These are phyloP conservation scores for Nymphalis c-album DNA, from an alignment of 2,888 invertebrate species.

Conservation along the genomic window DNA sequence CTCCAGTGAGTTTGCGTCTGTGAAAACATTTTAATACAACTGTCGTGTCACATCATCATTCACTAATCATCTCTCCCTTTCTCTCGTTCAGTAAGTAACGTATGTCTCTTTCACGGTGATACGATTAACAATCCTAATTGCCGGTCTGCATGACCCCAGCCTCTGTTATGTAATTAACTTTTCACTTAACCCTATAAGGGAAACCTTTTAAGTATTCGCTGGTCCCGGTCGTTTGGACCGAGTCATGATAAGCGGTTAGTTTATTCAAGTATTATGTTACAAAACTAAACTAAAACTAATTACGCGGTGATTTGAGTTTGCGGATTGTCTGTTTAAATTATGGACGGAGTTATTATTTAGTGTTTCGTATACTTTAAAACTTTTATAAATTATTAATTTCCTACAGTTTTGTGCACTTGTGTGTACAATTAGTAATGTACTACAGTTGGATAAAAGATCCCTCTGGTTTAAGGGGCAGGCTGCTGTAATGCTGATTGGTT, in stretches of 20 bases:
- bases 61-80: neutral
- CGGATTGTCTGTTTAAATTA: too few species aligned
- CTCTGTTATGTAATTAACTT: conserved; percentile 41
- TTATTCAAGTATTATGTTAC: conserved; percentile 9
- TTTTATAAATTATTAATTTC: too few species aligned
- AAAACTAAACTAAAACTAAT: conserved; percentile 2
- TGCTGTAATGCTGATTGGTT: too few species aligned
- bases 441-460: too few species aligned
- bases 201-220: conserved; percentile 27
- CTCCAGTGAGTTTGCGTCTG: too few species aligned
- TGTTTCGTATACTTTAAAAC: too few species aligned
- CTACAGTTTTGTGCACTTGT: too few species aligned
- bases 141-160: conserved; percentile 33
- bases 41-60: neutral
- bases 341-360: too few species aligned
- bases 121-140: conserved; percentile 31
- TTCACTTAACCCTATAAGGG: conserved; percentile 43
- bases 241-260: conserved; percentile 17
- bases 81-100: neutral
- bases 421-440: too few species aligned
- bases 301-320: neutral
- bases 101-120: conserved; percentile 14
- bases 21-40: too few species aligned
- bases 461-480: too few species aligned
- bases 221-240: conserved; percentile 16